Percentiles rank a stretch among this genome's conserved stretches.
Evolutionary conservation across 1,140 invertebrate species (phyloP).

Genomic region (Drosophila tsacasi): DNA sequence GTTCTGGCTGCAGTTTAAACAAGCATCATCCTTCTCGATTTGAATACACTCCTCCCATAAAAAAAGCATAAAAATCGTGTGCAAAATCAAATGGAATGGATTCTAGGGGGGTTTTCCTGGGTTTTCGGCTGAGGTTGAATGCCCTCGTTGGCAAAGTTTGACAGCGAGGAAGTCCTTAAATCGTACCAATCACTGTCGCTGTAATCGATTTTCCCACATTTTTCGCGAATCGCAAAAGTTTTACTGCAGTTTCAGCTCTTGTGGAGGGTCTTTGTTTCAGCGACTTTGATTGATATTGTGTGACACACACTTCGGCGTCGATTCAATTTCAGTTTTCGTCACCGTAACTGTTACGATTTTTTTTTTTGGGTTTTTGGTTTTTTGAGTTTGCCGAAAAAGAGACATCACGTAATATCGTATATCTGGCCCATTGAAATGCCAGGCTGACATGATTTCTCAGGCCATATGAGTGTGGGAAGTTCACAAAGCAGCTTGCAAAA

Average conservation of each 20-base stretch:
- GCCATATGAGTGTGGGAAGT: slow-evolving; percentile 41
- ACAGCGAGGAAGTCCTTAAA: slow-evolving; percentile 51
- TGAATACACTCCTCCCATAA: neutral
- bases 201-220: slow-evolving; percentile 75
- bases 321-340: slow-evolving; percentile 57
- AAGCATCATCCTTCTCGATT: neutral
- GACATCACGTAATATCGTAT: slow-evolving; percentile 63
- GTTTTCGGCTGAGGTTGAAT: slow-evolving; percentile 24
- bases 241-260: slow-evolving; percentile 42
- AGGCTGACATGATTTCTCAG: slow-evolving; percentile 51
- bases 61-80: neutral
- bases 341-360: slow-evolving; percentile 22
- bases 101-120: neutral
- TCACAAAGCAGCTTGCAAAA: slow-evolving; percentile 44
- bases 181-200: slow-evolving; percentile 57
- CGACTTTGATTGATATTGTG: slow-evolving; percentile 75
- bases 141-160: slow-evolving; percentile 36
- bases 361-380: slow-evolving; percentile 14
- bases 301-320: slow-evolving; percentile 41
- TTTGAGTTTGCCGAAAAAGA: slow-evolving; percentile 26
- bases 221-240: slow-evolving; percentile 53
- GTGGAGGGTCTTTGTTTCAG: slow-evolving; percentile 38
- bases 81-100: slow-evolving; percentile 21
- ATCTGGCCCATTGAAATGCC: slow-evolving; percentile 57
- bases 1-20: neutral